Evolutionary conservation across 2,888 invertebrate species (phyloP).

Genomic region (Lithophane leautieri): DNA sequence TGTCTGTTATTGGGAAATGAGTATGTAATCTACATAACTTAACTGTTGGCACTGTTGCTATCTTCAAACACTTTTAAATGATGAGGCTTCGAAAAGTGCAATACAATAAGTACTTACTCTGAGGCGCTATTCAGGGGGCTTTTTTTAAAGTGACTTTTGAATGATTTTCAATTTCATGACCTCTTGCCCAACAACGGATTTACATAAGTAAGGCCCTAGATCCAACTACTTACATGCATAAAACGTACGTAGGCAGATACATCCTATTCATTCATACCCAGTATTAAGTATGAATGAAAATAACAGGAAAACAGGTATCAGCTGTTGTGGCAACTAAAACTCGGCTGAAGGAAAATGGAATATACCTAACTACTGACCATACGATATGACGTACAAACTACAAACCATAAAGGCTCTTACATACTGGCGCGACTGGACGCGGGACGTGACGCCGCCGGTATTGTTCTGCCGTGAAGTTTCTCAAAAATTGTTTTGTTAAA

Average conservation of each 20-base stretch:
- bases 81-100: neutral
- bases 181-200: no score
- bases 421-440: no score
- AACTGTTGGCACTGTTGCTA: neutral
- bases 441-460: no score
- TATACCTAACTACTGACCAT: constrained; percentile 3
- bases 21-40: neutral
- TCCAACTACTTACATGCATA: neutral
- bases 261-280: constrained; percentile 33
- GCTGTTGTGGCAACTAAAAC: constrained; percentile 9
- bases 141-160: neutral
- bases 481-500: no score
- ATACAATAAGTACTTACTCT: no score
- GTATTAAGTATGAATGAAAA: constrained; percentile 20
- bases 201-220: neutral
- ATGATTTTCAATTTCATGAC: neutral
- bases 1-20: constrained; percentile 16
- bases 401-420: no score
- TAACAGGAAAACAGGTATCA: constrained; percentile 41
- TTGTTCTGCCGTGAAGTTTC: no score
- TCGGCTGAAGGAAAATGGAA: constrained; percentile 32
- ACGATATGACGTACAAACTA: constrained; percentile 9
- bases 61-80: neutral
- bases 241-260: neutral
- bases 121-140: neutral